phyloP scores from a whole-genome alignment of 2,797 vertebrate species.

The Hoplostethus atlanticus region DNA sequence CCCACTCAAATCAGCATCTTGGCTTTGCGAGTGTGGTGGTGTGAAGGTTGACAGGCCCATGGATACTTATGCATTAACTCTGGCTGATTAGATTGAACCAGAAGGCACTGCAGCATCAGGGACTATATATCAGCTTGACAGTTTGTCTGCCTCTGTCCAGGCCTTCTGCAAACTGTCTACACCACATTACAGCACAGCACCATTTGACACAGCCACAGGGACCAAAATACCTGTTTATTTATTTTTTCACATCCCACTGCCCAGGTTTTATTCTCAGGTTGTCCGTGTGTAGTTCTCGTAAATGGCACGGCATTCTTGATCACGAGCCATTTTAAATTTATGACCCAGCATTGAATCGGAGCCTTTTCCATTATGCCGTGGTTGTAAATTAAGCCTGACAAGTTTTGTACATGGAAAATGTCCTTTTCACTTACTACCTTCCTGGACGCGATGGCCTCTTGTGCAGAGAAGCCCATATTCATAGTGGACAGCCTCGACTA shows the following conservation, averaged over 20 bases:
- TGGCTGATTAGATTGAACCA: constrained; percentile 66
- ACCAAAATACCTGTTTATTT: constrained; percentile 22
- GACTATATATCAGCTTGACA: constrained; percentile 60
- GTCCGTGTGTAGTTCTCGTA: constrained; percentile 25
- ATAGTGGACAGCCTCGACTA: constrained; percentile 30
- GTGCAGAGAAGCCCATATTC: constrained; percentile 34
- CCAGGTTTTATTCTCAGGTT: constrained; percentile 32
- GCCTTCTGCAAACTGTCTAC: constrained; percentile 24
- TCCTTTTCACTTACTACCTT: constrained; percentile 54
- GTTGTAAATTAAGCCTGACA: constrained; percentile 73
- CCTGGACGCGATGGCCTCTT: constrained; percentile 39
- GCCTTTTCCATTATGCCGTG: constrained; percentile 64
- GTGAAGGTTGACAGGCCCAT: constrained; percentile 29
- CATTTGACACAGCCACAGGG: constrained; percentile 3
- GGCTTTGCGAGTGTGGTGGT: constrained; percentile 15
- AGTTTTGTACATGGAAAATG: constrained; percentile 64
- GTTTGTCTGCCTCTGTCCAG: constrained; percentile 23
- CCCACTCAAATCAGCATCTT: constrained; percentile 23
- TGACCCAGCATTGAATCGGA: constrained; percentile 64
- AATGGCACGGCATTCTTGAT: constrained; percentile 35
- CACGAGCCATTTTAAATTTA: constrained; percentile 58
- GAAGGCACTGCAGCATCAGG: constrained; percentile 49
- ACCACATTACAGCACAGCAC: constrained; percentile 2
- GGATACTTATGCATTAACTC: constrained; percentile 53
- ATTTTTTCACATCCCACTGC: background rate